Conservation (phyloP, 2,797 vertebrate genomes). For the Melanotaenia parkinsoni region DNA sequence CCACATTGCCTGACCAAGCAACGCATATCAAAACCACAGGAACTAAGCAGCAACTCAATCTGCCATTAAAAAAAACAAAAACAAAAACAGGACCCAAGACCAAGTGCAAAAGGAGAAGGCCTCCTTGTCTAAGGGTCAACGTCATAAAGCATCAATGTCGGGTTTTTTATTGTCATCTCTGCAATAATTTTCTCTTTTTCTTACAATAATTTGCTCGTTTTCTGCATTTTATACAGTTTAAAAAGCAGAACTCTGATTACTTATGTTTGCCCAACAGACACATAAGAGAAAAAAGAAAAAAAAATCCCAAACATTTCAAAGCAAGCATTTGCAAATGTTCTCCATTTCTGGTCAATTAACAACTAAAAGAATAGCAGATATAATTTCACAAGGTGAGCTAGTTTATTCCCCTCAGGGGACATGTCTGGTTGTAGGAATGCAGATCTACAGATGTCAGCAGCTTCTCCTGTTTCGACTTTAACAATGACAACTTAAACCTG, state of each 20-base stretch:
- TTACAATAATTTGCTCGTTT: background rate
- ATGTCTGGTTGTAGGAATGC: constrained; percentile 12
- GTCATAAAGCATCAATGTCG: background rate
- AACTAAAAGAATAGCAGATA: background rate
- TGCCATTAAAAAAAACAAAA: background rate
- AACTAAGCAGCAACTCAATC: background rate
- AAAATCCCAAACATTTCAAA: background rate
- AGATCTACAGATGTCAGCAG: constrained; percentile 14
- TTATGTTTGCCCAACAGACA: background rate
- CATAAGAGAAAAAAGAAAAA: background rate
- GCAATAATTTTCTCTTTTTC: background rate
- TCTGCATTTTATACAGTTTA: background rate
- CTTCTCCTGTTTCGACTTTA: constrained; percentile 46
- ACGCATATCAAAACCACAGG: constrained; percentile 25
- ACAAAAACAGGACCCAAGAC: background rate
- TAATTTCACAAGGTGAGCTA: background rate
- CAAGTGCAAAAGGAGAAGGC: constrained; percentile 4
- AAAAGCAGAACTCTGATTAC: background rate
- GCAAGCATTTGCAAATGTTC: background rate
- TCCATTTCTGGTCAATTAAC: background rate
- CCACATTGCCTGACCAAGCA: background rate
- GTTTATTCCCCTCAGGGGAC: background rate
- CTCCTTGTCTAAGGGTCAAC: background rate
- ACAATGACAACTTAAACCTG: constrained; percentile 25
- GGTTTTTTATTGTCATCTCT: no score